Conservation (phyloP, 2,888 invertebrate species). For the Tachina fera region DNA sequence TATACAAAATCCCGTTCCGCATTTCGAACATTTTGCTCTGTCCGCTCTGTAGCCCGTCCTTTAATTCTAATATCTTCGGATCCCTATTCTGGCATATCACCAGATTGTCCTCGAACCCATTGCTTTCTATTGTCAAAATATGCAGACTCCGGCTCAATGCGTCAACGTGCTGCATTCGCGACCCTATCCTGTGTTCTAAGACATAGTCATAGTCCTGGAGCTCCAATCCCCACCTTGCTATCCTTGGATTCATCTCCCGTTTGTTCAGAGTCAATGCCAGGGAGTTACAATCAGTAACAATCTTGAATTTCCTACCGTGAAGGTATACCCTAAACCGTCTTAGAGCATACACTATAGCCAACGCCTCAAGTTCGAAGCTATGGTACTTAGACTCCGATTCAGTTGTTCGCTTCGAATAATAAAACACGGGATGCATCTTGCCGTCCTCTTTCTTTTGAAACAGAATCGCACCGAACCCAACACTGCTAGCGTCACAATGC, state of each 20-base stretch:
- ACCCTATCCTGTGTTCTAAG: no score
- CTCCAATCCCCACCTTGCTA: no score
- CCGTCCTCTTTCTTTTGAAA: constrained; percentile 34
- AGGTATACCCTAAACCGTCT: constrained; percentile 17
- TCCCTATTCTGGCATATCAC: constrained; percentile 10
- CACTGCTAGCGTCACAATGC: constrained; percentile 5
- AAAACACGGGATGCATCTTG: constrained; percentile 43
- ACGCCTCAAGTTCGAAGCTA: not conserved
- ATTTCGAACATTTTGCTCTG: constrained; percentile 28
- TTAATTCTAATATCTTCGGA: not conserved
- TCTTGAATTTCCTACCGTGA: not conserved
- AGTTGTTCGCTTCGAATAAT: constrained; percentile 34
- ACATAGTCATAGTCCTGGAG: no score
- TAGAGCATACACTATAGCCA: not conserved
- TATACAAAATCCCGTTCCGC: constrained; percentile 47
- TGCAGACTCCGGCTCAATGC: no score
- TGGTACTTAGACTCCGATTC: not conserved
- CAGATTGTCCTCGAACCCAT: no score
- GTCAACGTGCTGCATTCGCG: no score
- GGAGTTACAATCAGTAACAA: not conserved
- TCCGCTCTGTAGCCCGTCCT: not conserved
- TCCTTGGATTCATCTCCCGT: no score
- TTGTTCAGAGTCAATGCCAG: not conserved
- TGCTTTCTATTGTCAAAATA: no score
- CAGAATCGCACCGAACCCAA: not conserved